Conservation (phyloP, 2,888 invertebrate species). For the Lomographa bimaculata region DNA sequence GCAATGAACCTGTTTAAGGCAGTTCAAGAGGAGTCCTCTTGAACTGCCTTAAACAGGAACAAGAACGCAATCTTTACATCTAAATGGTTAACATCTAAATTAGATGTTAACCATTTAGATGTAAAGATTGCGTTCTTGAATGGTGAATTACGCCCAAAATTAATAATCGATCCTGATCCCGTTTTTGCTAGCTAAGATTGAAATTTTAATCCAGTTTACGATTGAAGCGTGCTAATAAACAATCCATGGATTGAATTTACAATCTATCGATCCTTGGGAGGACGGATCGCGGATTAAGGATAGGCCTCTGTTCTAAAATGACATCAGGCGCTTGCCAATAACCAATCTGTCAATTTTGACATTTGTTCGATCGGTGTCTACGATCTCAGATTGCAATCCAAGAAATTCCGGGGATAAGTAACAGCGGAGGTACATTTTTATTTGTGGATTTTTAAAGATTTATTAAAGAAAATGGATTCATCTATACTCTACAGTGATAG, state of each 20-base stretch:
- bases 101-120: too few relatives aligned
- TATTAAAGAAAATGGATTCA: constrained; percentile 2
- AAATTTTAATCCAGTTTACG: neutral
- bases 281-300: neutral
- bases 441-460: too few relatives aligned
- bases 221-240: neutral
- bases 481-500: constrained; percentile 9
- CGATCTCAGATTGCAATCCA: constrained; percentile 3
- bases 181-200: constrained; percentile 1
- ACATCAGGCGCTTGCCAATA: constrained; percentile 1
- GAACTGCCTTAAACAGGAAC: too few relatives aligned
- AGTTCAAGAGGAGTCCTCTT: too few relatives aligned
- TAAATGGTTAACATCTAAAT: too few relatives aligned
- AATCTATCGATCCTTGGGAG: neutral
- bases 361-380: constrained; percentile 6
- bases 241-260: neutral
- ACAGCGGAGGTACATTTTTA: neutral
- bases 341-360: constrained; percentile 6
- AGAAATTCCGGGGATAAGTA: neutral
- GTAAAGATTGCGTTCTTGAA: too few relatives aligned
- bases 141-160: constrained; percentile 1
- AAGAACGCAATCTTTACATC: too few relatives aligned
- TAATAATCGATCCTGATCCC: constrained; percentile 4
- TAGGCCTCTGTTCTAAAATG: constrained; percentile 1
- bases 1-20: too few relatives aligned